Conservation (phyloP, 53 echinoderm and acorn worm species). For the Temnopleurus reevesii region DNA sequence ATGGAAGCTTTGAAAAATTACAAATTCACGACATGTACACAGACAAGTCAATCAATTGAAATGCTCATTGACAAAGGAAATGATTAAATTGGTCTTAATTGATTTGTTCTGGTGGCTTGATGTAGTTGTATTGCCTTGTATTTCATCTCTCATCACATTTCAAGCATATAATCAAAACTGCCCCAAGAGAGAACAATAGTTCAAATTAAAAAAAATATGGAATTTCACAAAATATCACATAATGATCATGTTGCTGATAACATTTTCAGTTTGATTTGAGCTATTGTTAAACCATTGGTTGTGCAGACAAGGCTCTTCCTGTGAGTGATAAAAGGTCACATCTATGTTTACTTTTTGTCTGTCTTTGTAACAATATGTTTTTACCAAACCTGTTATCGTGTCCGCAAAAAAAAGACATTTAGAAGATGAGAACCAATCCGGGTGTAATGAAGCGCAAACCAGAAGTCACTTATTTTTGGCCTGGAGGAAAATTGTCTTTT, state of each 20-base stretch:
- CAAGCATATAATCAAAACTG: too few relatives aligned
- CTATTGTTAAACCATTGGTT: background rate
- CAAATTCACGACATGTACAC: too few relatives aligned
- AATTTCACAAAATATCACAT: too few relatives aligned
- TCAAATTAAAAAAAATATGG: too few relatives aligned
- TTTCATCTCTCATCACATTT: too few relatives aligned
- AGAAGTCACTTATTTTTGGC: background rate
- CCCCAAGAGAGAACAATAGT: too few relatives aligned
- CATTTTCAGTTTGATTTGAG: background rate
- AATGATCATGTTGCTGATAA: too few relatives aligned
- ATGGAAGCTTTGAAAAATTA: too few relatives aligned
- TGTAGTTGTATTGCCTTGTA: too few relatives aligned
- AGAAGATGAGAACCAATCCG: background rate
- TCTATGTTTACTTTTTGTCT: background rate
- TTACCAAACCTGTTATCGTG: background rate
- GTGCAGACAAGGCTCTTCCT: background rate
- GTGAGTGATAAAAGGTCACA: constrained; percentile 2
- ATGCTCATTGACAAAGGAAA: too few relatives aligned
- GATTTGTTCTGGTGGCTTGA: background rate
- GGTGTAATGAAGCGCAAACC: background rate
- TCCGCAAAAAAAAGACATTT: background rate
- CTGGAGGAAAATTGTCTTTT: background rate
- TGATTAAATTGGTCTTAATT: background rate
- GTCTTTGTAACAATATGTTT: background rate
- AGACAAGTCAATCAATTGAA: too few relatives aligned